A percentile compares a stretch with the other conserved stretches of the same genome.
Conservation (phyloP, 2,888 invertebrate species). For the Pandemis heparana region DNA sequence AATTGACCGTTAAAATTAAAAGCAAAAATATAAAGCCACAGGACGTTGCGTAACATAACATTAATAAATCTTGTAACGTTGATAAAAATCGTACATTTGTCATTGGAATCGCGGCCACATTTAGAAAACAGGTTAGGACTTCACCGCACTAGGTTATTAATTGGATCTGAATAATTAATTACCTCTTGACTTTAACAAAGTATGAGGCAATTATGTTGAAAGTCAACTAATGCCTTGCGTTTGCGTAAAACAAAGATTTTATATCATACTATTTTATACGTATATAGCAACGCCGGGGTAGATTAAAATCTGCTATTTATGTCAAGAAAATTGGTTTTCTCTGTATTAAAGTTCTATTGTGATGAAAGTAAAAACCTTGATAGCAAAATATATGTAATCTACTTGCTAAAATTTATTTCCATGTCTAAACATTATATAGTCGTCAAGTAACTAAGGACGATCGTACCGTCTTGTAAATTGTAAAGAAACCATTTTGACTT, state of each 20-base stretch:
- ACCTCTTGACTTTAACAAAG: slow-evolving; percentile 35
- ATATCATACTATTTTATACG: slow-evolving; percentile 1
- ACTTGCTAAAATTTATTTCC: too few relatives aligned
- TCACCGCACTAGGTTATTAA: slow-evolving; percentile 37
- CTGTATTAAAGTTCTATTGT: slow-evolving; percentile 14
- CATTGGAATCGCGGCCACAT: slow-evolving; percentile 29
- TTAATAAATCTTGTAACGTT: slow-evolving; percentile 28
- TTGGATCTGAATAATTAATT: slow-evolving; percentile 38
- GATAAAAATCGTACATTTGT: slow-evolving; percentile 37
- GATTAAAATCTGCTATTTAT: slow-evolving; percentile 22
- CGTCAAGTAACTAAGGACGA: too few relatives aligned
- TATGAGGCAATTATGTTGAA: slow-evolving; percentile 42
- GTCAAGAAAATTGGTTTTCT: slow-evolving; percentile 12
- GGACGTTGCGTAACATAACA: slow-evolving; percentile 30
- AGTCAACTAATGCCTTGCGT: slow-evolving; percentile 37
- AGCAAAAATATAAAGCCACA: slow-evolving; percentile 1
- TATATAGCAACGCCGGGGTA: slow-evolving; percentile 1
- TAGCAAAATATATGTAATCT: background rate
- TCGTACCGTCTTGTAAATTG: too few relatives aligned
- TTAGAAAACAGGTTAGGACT: slow-evolving; percentile 41
- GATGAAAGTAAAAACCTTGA: background rate
- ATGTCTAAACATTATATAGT: too few relatives aligned
- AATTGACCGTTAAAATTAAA: slow-evolving; percentile 1
- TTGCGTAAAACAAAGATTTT: slow-evolving; percentile 34
- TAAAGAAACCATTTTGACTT: background rate